Base-by-base conservation (phyloP, 2,888 invertebrate species). In the Anticlea derivata region DNA sequence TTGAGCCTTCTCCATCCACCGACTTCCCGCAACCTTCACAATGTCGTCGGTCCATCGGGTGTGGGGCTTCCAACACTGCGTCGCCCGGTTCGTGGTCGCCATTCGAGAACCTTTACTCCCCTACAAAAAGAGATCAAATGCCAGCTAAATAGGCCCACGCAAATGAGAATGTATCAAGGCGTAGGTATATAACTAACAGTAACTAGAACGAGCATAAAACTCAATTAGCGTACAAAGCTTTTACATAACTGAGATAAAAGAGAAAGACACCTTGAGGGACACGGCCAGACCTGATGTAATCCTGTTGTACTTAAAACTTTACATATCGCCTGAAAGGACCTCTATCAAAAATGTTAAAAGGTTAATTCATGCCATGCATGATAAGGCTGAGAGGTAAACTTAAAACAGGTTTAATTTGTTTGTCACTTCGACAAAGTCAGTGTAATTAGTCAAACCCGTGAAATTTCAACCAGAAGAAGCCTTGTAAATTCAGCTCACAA, bases 241-340 rank as follows among this genome's bases (percentile, higher is more conserved):
- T 44, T 33, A 33, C 26, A 50, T 38, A 38, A 38, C 30, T 22
- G 31, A 44, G 26, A 50, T 38, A 24, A 29, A n/a, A n/a, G n/a
- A n/a, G n/a, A n/a, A n/a, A n/a, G n/a, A n/a, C 33, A 38, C 44
- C 23, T 31, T 30, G 11, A 17, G 39, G 47, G 54, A 50, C 40
- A 51, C 47, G 56, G 54, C 44, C 38, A 45, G 31, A 17, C 20
- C 35, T 31, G 31, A 44, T 53, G 45, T 54, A 53, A 49, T 47
- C 47, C 30, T 40, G 43, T 38, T 38, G 46, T 59, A 46, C 49
- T 46, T 44, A 46, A 57, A 51, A 54, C 50, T 51, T 52, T 35
- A 34, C 26, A n/a, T 17, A 11, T n/a, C n/a, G n/a, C n/a, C 48
- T n/a, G 5, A 27, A 39, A 22, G 20, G 17, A 23, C 7, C 13